Conservation (phyloP, 2,113 vertebrate species). For the Chionomys nivalis region DNA sequence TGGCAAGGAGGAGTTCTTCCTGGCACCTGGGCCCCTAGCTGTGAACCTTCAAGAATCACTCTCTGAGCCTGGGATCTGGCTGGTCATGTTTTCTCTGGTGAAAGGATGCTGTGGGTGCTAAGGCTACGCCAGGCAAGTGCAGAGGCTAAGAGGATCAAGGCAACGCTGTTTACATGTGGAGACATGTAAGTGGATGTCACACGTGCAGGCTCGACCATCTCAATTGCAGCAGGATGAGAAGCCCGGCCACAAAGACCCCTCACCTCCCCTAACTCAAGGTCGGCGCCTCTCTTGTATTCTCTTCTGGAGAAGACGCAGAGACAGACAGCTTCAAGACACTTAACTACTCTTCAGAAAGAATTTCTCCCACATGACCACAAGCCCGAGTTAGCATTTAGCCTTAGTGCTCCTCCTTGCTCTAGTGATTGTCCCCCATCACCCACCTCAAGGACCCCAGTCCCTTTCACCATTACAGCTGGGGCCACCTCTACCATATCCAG, state of each 20-base stretch:
- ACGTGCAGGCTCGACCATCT: rapidly evolving
- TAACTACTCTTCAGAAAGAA: neutral
- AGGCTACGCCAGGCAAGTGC: rapidly evolving
- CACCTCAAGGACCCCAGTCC: no score
- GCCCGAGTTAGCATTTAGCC: neutral
- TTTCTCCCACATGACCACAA: neutral
- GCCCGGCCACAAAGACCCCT: neutral
- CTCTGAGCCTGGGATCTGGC: neutral
- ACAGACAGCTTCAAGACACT: rapidly evolving
- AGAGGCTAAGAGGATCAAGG: neutral
- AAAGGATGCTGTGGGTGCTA: rapidly evolving
- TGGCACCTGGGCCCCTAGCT: neutral
- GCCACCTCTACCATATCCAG: neutral
- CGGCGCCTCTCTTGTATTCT: rapidly evolving
- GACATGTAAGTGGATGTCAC: neutral
- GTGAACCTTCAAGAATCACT: no score
- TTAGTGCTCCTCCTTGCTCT: neutral
- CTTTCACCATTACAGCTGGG: neutral
- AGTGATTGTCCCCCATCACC: no score
- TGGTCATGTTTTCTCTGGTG: neutral
- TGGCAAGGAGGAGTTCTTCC: neutral
- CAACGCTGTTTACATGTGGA: rapidly evolving
- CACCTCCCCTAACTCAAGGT: neutral
- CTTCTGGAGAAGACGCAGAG: neutral
- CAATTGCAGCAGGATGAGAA: rapidly evolving